phyloP scores from a whole-genome alignment of 2,797 vertebrate genomes.

The Silurus lanzhouensis region DNA sequence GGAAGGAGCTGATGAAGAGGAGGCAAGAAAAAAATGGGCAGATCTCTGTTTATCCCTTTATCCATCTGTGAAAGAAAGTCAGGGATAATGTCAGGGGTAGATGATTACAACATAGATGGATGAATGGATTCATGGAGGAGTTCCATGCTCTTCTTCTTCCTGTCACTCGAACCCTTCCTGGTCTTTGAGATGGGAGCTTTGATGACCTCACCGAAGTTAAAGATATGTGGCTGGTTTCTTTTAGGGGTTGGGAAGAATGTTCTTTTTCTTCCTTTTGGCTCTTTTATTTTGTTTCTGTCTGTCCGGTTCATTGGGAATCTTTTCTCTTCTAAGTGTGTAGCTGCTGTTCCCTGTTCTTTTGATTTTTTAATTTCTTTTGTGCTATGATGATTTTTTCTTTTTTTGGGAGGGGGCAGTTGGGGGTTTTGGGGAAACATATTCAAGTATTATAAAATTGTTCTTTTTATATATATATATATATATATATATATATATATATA shows the following conservation, averaged over 20 bases:
- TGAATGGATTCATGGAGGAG: conserved; percentile 46
- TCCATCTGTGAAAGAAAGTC: conserved; percentile 37
- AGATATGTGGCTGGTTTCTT: conserved; percentile 68
- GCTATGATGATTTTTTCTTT: conserved; percentile 64
- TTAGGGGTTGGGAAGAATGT: conserved; percentile 60
- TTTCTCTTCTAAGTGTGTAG: conserved; percentile 74
- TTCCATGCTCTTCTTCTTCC: conserved; percentile 63
- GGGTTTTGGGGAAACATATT: conserved; percentile 63
- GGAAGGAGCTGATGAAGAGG: conserved; percentile 71
- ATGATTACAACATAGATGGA: conserved; percentile 37
- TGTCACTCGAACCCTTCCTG: conserved; percentile 66
- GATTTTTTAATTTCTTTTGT: conserved; percentile 68
- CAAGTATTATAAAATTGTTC: conserved; percentile 73
- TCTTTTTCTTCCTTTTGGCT: conserved; percentile 54
- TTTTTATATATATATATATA: conserved; percentile 58
- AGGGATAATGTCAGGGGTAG: background rate
- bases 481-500: too few relatives aligned
- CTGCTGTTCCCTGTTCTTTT: conserved; percentile 66
- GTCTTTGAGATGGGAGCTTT: conserved; percentile 80
- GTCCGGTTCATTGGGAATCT: conserved; percentile 42
- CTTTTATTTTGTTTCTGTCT: conserved; percentile 62
- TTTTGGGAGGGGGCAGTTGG: conserved; percentile 26
- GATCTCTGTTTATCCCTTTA: conserved; percentile 33
- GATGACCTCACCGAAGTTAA: conserved; percentile 82
- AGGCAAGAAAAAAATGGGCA: conserved; percentile 60